Evolutionary conservation across 2,113 vertebrate genomes (phyloP), one percentile per base, ranked within the genome.

Genomic region (Tragelaphus strepsiceros): DNA sequence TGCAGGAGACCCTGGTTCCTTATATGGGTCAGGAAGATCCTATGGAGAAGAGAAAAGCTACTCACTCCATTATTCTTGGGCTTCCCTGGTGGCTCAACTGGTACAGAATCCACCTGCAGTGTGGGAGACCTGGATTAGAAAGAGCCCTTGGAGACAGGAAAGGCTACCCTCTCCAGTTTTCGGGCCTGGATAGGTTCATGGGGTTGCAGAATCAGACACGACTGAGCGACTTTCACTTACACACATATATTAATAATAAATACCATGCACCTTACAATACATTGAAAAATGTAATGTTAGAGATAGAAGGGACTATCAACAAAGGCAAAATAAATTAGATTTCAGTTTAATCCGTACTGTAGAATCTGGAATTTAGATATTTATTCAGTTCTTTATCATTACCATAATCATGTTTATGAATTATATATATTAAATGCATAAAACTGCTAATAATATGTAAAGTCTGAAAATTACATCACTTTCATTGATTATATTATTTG

Each of bases 1-100:
- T 71, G 10, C 19, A 39, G 67, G 35, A 71, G 35, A 71, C 67
- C n/a, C 4, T 0, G 5, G n/a, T 71, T 71, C 19, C n/a, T 6
- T 39, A 6, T 35, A 10, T 71, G 10, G n/a, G 5, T 12, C 10
- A 12, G 10, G n/a, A 71, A 71, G 5, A 71, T 39, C n/a, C n/a
- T 6, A 22, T 71, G 67, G 67, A 71, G n/a, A 22, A 71, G 19
- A 39, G 19, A 71, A 39, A 39, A 35, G n/a, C 67, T 71, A 39
- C n/a, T 39, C n/a, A 71, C n/a, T 71, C n/a, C 67, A 22, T 71
- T 22, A 71, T 35, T 71, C n/a, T 22, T 71, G 64, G 64, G n/a
- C 9, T 71, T 71, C n/a, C n/a, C n/a, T 35, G 64, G 19, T 71
- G n/a, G n/a, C 9, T 71, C 2, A 35, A 19, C n/a, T 71, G n/a